Evolutionary conservation across 1,140 invertebrate genomes (phyloP), one percentile per base, ranked within the genome.

Genomic region (Maconellicoccus hirsutus): DNA sequence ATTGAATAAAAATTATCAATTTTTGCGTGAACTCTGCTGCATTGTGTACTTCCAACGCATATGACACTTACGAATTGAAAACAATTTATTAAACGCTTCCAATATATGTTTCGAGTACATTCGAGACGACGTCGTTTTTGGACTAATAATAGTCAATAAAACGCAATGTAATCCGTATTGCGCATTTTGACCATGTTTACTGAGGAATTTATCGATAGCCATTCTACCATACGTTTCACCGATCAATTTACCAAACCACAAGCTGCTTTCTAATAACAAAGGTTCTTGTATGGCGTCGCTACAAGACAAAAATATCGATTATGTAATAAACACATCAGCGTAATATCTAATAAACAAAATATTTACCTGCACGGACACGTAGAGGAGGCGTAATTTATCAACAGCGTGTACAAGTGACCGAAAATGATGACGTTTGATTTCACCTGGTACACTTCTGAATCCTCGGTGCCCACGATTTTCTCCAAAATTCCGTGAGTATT

Each of bases 211-310:
- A 72, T 91, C 87, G 74, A 96, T 84, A 0, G 93, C 92, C 75
- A 86, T 84, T 61, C 89, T 84, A 0, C 92, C 93, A 0, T 87
- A 82, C 14, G 87, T 82, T 73, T 89, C 89, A 27, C 94, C 92
- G 10, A 96, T 76, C 69, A 93, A 84, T 73, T 87, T 86, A 79
- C 94, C 92, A 85, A 94, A 89, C 76, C 92, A 94, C 73, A 88
- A 84, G 8, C 90, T 78, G 75, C 86, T 89, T 72, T 87, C 86
- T 73, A 86, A 84, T 6, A 89, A 78, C 42, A 90, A 85, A 70
- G 84, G 85, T 74, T 88, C 87, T 77, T 88, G 84, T 3, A 89
- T 81, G 25, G 78, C 77, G 23, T 81, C 78, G 71, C 80, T 84
- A 16, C 1, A 75, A 80, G 81, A 75, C 27, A 26, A 71, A 70